Evolutionary conservation across 2,113 vertebrate genomes (phyloP).

Genomic region (Sander vitreus): DNA sequence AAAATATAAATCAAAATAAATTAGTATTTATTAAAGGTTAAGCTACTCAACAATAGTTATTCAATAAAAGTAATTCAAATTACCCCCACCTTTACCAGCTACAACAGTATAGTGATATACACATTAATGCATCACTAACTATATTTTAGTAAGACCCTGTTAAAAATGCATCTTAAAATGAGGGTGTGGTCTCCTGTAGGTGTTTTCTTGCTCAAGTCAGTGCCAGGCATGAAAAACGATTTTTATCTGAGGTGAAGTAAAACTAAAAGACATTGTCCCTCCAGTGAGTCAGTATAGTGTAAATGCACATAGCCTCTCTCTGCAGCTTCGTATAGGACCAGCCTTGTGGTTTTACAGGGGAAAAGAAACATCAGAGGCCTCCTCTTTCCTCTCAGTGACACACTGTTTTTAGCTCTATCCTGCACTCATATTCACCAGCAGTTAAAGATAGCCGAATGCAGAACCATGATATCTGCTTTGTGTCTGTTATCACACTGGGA

Average conservation of each 20-base stretch:
- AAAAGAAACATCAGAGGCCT: constrained; percentile 52
- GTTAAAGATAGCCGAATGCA: constrained; percentile 61
- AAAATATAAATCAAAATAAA: neutral
- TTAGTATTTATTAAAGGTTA: neutral
- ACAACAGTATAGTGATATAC: neutral
- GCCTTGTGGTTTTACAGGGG: constrained; percentile 53
- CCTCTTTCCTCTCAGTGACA: constrained; percentile 57
- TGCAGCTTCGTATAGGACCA: neutral
- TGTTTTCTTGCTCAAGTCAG: neutral
- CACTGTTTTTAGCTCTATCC: constrained; percentile 49
- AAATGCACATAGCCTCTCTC: neutral
- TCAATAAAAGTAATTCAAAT: too few relatives aligned
- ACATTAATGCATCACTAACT: neutral
- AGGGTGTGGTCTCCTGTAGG: neutral
- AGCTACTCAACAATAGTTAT: neutral
- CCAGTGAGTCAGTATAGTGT: neutral
- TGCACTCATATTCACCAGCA: constrained; percentile 32
- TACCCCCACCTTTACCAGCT: neutral
- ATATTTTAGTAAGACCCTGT: neutral
- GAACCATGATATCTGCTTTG: constrained; percentile 30
- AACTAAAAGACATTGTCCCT: constrained; percentile 1
- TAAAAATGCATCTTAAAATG: too few relatives aligned
- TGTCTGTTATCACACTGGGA: constrained; percentile 21
- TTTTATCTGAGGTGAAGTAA: neutral
- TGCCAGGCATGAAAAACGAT: neutral